phyloP scores from a whole-genome alignment of 2,888 invertebrate genomes.

The Podabrus alpinus region DNA sequence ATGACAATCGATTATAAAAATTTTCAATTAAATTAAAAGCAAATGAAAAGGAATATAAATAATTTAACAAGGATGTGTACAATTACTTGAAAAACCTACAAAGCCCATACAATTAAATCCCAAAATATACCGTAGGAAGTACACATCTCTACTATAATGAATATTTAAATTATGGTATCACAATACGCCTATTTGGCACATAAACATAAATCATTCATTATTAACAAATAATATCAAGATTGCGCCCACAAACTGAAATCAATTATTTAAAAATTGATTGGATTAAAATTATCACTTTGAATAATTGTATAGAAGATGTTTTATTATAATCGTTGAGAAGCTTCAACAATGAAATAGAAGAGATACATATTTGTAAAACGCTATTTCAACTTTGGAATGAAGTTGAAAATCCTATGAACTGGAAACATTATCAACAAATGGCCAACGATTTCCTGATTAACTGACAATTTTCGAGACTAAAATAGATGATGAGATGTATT shows the following conservation, averaged over 20 bases:
- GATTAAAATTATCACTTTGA: neutral
- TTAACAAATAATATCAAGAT: neutral
- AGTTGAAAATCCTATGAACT: neutral
- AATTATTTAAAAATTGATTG: neutral
- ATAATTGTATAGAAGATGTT: neutral
- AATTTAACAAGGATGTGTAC: neutral
- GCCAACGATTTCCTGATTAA: neutral
- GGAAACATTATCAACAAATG: neutral
- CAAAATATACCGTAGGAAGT: neutral
- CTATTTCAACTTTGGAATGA: neutral
- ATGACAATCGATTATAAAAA: neutral
- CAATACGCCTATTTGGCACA: neutral
- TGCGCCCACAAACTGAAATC: neutral
- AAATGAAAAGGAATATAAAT: neutral
- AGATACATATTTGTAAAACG: neutral
- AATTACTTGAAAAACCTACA: neutral
- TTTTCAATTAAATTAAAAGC: neutral
- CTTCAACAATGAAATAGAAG: neutral
- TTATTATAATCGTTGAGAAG: neutral
- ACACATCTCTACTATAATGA: neutral
- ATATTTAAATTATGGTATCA: neutral
- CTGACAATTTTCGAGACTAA: neutral
- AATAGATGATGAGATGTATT: neutral
- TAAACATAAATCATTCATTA: neutral
- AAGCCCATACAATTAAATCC: neutral